phyloP scores from a whole-genome alignment of 1,140 invertebrate genomes.

The Platorchestia sp. region DNA sequence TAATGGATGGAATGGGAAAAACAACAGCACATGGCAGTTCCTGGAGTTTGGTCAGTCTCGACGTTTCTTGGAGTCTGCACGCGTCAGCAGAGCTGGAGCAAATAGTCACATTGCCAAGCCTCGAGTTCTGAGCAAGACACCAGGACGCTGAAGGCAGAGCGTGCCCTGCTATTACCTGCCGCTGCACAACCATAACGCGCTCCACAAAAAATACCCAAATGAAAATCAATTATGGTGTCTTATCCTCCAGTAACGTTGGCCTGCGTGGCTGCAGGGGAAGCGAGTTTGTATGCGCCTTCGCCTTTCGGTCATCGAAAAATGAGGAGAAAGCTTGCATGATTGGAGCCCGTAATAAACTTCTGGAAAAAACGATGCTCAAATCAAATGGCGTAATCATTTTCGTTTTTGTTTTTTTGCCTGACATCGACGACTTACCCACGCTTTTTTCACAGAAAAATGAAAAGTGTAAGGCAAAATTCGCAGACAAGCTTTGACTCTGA shows the following conservation, averaged over 20 bases:
- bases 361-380: not conserved
- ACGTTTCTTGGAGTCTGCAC: not conserved
- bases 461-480: not conserved
- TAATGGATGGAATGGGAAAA: not conserved
- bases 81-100: not conserved
- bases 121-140: not conserved
- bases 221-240: conserved; percentile 30
- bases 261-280: conserved; percentile 7
- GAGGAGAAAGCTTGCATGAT: not conserved
- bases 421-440: not conserved
- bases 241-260: not conserved
- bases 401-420: not conserved
- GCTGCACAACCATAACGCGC: conserved; percentile 20
- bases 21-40: not conserved
- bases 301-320: not conserved
- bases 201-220: conserved; percentile 34
- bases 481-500: not conserved
- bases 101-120: not conserved
- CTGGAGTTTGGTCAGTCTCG: not conserved
- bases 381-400: not conserved
- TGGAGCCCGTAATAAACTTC: not conserved
- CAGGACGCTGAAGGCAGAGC: not conserved
- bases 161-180: not conserved
- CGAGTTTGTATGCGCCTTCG: not conserved
- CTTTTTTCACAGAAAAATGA: not conserved